These are phyloP conservation scores for Sminthurinus aureus DNA, from an alignment of 2,888 invertebrate genomes.

Conservation along the genomic window DNA sequence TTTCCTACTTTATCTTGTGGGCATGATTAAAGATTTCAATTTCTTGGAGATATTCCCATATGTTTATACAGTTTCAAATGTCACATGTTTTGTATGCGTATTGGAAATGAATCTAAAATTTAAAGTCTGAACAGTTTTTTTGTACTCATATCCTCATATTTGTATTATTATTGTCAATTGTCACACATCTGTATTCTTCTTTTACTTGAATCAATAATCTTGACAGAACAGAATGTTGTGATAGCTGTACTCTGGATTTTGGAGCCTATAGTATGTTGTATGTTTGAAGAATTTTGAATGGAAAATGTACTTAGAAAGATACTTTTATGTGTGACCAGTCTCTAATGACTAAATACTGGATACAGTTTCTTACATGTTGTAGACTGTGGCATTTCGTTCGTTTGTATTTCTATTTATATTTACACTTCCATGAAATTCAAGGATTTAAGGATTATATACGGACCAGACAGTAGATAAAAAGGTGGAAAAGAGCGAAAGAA, in stretches of 20 bases:
- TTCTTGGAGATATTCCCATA: neutral
- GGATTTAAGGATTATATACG: constrained; percentile 26
- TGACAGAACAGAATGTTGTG: neutral
- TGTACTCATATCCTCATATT: neutral
- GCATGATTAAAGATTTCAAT: neutral
- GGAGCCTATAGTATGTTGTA: too few relatives aligned
- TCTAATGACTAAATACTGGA: neutral
- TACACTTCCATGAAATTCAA: constrained; percentile 24
- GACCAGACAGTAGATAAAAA: neutral
- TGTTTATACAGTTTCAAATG: neutral
- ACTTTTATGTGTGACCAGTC: neutral
- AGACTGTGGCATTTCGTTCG: too few relatives aligned
- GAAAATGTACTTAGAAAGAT: neutral
- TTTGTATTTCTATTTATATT: neutral
- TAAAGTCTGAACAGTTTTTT: neutral
- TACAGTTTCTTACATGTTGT: too few relatives aligned
- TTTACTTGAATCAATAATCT: constrained; percentile 1
- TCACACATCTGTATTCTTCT: neutral
- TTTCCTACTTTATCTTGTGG: constrained; percentile 1
- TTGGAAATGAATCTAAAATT: neutral
- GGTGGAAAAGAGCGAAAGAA: neutral
- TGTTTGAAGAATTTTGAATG: too few relatives aligned
- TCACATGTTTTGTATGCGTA: neutral
- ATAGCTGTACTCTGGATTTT: neutral
- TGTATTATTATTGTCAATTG: too few relatives aligned